These are phyloP conservation scores for Pheosia tremula DNA, from an alignment of 2,888 invertebrate species.

Conservation along the genomic window DNA sequence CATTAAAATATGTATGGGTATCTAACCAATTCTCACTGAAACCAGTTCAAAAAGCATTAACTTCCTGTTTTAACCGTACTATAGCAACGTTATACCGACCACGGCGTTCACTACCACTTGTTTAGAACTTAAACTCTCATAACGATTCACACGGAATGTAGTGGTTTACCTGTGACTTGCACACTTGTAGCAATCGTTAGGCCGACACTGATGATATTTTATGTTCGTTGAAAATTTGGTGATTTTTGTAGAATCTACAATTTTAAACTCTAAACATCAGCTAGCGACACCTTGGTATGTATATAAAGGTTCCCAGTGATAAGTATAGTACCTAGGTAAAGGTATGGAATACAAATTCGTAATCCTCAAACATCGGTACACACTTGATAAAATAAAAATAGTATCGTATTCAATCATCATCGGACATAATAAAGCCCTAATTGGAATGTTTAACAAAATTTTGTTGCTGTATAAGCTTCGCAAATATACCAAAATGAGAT, in stretches of 20 bases:
- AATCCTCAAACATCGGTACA: constrained; percentile 16
- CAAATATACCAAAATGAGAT: constrained; percentile 24
- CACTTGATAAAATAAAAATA: constrained; percentile 24
- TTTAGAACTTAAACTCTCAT: constrained; percentile 7
- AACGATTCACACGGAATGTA: background rate
- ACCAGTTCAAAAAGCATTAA: constrained; percentile 10
- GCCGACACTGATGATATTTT: constrained; percentile 29
- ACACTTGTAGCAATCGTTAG: constrained; percentile 22
- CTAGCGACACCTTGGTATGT: constrained; percentile 31
- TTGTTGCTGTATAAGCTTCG: constrained; percentile 29
- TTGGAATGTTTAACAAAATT: constrained; percentile 40
- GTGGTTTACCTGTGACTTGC: background rate
- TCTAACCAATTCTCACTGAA: constrained; percentile 14
- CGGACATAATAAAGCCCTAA: constrained; percentile 29
- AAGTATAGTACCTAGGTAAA: constrained; percentile 31
- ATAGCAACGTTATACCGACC: constrained; percentile 10
- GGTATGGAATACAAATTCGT: background rate
- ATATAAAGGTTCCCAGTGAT: constrained; percentile 19
- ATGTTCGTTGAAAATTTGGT: constrained; percentile 26
- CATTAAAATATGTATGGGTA: constrained; percentile 19
- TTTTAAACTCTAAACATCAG: constrained; percentile 13
- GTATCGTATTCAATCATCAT: constrained; percentile 25
- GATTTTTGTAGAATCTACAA: constrained; percentile 6
- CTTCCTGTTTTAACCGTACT: constrained; percentile 9
- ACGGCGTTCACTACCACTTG: constrained; percentile 22